A percentile compares a stretch with the other conserved stretches of the same genome.
These are phyloP conservation scores for Galaxea fascicularis DNA, from an alignment of 92 coral and sea anemone genomes.

Conservation along the genomic window DNA sequence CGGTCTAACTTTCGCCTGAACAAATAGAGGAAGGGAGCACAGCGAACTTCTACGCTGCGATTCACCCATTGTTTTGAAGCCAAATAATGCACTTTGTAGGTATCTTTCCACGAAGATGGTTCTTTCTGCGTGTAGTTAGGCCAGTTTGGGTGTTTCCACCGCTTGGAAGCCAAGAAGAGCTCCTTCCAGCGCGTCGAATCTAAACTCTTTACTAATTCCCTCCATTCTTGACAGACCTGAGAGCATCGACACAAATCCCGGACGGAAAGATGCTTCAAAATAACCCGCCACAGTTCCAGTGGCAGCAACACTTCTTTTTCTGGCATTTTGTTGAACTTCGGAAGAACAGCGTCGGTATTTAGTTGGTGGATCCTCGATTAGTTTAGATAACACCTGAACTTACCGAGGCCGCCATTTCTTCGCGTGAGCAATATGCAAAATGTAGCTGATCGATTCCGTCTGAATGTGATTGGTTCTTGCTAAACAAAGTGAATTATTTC, in stretches of 20 bases:
- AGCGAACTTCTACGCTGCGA: constrained; percentile 85
- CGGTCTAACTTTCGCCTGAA: constrained; percentile 78
- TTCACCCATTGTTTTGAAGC: constrained; percentile 95
- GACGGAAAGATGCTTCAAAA: constrained; percentile 81
- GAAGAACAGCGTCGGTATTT: background rate
- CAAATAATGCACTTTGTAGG: constrained; percentile 83
- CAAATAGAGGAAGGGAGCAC: constrained; percentile 82
- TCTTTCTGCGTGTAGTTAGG: constrained; percentile 87
- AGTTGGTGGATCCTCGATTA: background rate
- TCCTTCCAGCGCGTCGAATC: constrained; percentile 97
- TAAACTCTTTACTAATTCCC: constrained; percentile 93
- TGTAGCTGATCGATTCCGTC: background rate
- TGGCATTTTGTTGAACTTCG: constrained; percentile 56
- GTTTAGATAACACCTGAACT: constrained; percentile 23
- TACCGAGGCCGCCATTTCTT: constrained; percentile 6
- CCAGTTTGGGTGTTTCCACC: constrained; percentile 99
- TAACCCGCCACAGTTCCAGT: constrained; percentile 94
- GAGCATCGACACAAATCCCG: constrained; percentile 92
- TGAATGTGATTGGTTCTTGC: constrained; percentile 34
- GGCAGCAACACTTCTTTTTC: constrained; percentile 89
- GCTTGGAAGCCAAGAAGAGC: constrained; percentile 81
- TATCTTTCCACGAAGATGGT: constrained; percentile 94
- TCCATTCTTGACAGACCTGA: constrained; percentile 94
- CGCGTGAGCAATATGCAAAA: constrained; percentile 30
- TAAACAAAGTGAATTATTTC: background rate